phyloP scores from a whole-genome alignment of 2,113 vertebrate genomes.

The Colinus virginianus region DNA sequence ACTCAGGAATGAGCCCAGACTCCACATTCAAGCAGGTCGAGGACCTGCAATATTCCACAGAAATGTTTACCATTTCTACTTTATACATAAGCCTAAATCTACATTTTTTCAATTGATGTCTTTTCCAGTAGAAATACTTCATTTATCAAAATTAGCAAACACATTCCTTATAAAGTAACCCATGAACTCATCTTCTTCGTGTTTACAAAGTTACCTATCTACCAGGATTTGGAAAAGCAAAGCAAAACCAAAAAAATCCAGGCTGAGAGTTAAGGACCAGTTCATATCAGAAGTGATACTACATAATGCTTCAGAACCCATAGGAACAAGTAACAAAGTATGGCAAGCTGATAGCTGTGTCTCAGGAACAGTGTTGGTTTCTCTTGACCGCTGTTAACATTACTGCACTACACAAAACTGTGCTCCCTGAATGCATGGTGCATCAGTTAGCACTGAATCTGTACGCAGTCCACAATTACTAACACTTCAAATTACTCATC shows the following conservation, averaged over 20 bases:
- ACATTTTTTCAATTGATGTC: neutral
- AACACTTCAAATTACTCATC: neutral
- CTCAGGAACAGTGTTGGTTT: neutral
- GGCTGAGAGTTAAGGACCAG: slow-evolving; percentile 38
- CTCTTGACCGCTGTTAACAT: neutral
- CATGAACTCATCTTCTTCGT: neutral
- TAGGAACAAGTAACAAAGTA: slow-evolving; percentile 34
- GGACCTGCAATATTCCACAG: neutral
- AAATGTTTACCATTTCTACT: neutral
- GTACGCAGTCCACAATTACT: neutral
- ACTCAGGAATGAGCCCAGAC: neutral
- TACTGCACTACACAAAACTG: neutral
- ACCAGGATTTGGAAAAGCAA: neutral
- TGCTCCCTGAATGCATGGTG: neutral
- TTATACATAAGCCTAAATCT: neutral
- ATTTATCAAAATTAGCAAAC: neutral
- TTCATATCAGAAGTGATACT: slow-evolving; percentile 59
- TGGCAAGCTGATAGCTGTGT: neutral
- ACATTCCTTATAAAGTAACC: neutral
- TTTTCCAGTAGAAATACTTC: neutral
- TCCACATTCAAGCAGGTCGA: neutral
- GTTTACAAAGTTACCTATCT: neutral
- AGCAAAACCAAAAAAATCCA: neutral
- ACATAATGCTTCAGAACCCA: slow-evolving; percentile 76
- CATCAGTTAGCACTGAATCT: neutral